Conservation (phyloP, 2,113 vertebrate genomes). For the Xiphophorus couchianus region DNA sequence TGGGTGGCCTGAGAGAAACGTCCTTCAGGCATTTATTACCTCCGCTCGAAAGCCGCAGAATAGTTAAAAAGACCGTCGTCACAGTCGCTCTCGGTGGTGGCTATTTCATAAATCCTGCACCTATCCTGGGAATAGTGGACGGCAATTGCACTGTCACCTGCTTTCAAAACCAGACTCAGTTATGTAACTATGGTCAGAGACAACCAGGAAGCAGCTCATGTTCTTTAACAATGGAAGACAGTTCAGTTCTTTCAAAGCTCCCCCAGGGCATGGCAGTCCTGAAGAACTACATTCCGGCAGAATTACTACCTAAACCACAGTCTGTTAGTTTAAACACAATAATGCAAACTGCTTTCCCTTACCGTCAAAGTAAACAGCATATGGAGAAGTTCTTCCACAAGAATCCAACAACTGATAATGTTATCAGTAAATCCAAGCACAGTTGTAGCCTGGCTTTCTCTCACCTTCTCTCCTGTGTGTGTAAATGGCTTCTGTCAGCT, state of each 20-base stretch:
- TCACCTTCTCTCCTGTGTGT: constrained; percentile 1
- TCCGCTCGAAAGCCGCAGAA: constrained; percentile 11
- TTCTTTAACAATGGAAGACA: constrained; percentile 4
- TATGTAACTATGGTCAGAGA: neutral
- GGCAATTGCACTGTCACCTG: neutral
- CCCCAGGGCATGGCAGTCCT: constrained; percentile 25
- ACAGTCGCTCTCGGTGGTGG: neutral
- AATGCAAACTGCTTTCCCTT: constrained; percentile 27
- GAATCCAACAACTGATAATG: constrained; percentile 26
- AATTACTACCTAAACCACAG: neutral
- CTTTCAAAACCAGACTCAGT: constrained; percentile 1
- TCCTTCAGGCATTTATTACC: constrained; percentile 31
- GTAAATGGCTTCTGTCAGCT: constrained; percentile 14
- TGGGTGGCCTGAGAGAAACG: constrained; percentile 13
- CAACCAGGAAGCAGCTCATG: constrained; percentile 15
- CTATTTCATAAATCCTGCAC: constrained; percentile 12
- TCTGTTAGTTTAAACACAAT: constrained; percentile 43
- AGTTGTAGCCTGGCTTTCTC: constrained; percentile 11
- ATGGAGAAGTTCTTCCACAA: constrained; percentile 32
- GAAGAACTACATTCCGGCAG: constrained; percentile 48
- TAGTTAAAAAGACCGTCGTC: neutral
- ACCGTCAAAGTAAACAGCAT: constrained; percentile 47
- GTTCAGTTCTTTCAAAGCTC: constrained; percentile 21
- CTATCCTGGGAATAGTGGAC: constrained; percentile 11
- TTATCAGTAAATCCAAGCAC: constrained; percentile 30